phyloP scores from a whole-genome alignment of 1,140 invertebrate genomes.

The Andrena cerasifolii region DNA sequence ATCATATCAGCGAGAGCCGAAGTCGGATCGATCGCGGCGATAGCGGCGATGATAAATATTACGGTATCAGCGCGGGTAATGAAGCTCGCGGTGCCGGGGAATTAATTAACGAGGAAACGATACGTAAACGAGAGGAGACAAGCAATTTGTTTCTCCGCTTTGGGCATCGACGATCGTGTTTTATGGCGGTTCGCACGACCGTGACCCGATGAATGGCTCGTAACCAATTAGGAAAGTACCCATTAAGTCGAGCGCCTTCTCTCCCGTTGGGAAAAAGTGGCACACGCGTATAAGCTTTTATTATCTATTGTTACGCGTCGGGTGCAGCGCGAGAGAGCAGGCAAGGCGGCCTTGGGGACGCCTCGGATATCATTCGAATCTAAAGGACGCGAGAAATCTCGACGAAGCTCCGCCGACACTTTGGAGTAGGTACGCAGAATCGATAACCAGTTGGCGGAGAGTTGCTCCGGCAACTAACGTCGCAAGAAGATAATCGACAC shows the following conservation, averaged over 20 bases:
- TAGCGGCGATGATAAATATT: neutral
- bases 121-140: neutral
- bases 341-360: too few species aligned
- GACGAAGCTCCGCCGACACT: too few species aligned
- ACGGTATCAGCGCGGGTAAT: conserved; percentile 5
- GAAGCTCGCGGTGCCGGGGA: neutral
- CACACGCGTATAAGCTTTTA: conserved; percentile 4
- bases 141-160: neutral
- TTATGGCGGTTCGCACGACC: neutral
- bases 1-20: neutral
- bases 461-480: neutral
- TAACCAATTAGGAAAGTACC: neutral
- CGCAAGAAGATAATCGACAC: conserved; percentile 2
- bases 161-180: neutral
- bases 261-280: neutral
- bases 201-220: conserved; percentile 4
- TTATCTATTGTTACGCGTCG: neutral
- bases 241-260: neutral
- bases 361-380: too few species aligned
- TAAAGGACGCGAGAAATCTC: neutral
- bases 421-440: neutral
- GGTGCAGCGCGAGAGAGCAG: neutral
- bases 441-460: neutral
- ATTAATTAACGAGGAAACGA: conserved; percentile 37
- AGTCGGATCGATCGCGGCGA: conserved; percentile 11